Base-by-base conservation (phyloP, 2,888 invertebrate species). In the Shargacucullia verbasci region DNA sequence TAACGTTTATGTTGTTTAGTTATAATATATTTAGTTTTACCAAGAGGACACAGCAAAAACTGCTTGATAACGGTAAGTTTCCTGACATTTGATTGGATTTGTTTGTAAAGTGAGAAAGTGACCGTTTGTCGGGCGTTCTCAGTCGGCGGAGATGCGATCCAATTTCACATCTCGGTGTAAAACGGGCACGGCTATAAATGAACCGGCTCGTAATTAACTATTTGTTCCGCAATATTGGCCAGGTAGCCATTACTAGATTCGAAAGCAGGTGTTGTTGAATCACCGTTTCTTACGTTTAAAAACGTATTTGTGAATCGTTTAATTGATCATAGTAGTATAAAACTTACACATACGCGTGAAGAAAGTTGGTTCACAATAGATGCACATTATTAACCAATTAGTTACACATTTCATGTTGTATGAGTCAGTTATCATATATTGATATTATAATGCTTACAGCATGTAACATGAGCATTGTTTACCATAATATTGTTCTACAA, bases 21-120 rank as follows among this genome's bases (percentile, higher is more conserved):
- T 85, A 83, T 80, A 77, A 79, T 82, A 84, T 79, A 70, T 61
- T 70, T 80, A 77, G 71, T 78, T 83, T 75, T 70, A 78, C 70
- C 62, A 71, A 69, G 76, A 68, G 70, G 73, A 80, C 73, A 64
- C 56, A 58, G 62, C 61, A 55, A 78, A 70, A 69, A 70, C 75
- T 77, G 45, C 75, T 78, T 70, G 74, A 71, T 82, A 88, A 87
- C 87, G 89, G 93, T 92, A 88, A 89, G 92, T 88, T 82, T 84
- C 74, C 74, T 86, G 88, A 87, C 89, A 88, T 90, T 87, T 86
- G 83, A 85, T 75, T 81, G 73, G 81, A 85, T 86, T 92, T 93
- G 92, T 91, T 92, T 92, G 91, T 89, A 83, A 82, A 83, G 86
- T 82, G 87, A 87, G 90, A 92, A 92, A 92, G 92, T 92, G 84